Conservation (phyloP, 1,140 invertebrate species). For the Helicorthomorpha holstii region DNA sequence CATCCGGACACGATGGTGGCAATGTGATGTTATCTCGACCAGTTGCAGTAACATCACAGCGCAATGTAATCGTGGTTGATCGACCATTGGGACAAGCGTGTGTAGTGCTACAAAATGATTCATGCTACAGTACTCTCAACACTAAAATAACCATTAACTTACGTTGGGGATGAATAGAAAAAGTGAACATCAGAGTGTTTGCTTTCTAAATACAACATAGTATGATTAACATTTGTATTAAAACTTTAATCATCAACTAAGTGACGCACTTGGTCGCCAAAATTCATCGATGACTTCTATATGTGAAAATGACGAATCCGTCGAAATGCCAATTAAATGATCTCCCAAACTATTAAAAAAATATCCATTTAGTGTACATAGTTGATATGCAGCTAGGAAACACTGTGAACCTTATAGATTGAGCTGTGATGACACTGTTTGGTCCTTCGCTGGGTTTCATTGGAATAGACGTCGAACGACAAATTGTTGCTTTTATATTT, state of each 20-base stretch:
- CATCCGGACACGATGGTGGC: constrained; percentile 38
- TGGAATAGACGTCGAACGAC: background rate
- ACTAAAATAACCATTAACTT: constrained; percentile 12
- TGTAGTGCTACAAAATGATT: constrained; percentile 25
- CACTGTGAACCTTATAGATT: constrained; percentile 25
- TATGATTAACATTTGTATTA: background rate
- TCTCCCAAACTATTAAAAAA: constrained; percentile 29
- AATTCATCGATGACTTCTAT: constrained; percentile 24
- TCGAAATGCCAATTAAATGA: constrained; percentile 30
- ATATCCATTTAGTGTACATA: constrained; percentile 1
- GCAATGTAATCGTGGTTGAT: constrained; percentile 33
- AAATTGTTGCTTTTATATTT: too few species aligned
- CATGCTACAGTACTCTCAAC: too few species aligned
- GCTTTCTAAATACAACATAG: background rate
- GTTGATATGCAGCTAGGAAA: background rate
- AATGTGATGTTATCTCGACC: constrained; percentile 25
- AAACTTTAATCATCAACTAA: too few species aligned
- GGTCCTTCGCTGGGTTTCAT: background rate
- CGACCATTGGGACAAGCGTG: constrained; percentile 34
- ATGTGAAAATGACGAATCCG: constrained; percentile 18
- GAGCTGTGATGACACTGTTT: too few species aligned
- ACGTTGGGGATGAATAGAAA: constrained; percentile 27
- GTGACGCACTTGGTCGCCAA: too few species aligned
- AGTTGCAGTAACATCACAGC: constrained; percentile 26
- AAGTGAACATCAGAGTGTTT: constrained; percentile 24